Evolutionary conservation across 2,888 invertebrate genomes (phyloP).

Genomic region (Gari tellinella): DNA sequence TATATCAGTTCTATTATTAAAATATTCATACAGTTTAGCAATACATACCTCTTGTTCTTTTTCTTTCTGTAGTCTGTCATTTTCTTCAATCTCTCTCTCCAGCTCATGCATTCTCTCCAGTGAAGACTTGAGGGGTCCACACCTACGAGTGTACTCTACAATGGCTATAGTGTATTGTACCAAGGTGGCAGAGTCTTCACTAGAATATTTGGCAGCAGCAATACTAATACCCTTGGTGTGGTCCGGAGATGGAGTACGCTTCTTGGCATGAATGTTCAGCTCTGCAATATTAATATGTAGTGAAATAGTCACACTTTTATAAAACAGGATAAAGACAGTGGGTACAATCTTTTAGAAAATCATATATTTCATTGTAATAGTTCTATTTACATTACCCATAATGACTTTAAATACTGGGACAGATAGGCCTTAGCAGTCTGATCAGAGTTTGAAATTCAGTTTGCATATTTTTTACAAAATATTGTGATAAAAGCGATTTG

Average conservation of each 20-base stretch:
- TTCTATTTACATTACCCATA: too few species aligned
- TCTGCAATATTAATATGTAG: slow-evolving; percentile 47
- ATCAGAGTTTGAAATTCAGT: too few species aligned
- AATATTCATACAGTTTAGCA: too few species aligned
- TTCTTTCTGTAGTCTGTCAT: slow-evolving; percentile 80
- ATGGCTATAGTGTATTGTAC: slow-evolving; percentile 84
- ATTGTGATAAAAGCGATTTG: too few species aligned
- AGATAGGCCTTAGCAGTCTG: too few species aligned
- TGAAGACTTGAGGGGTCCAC: slow-evolving; percentile 79
- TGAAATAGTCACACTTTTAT: too few species aligned
- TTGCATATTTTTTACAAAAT: too few species aligned
- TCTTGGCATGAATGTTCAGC: slow-evolving; percentile 71
- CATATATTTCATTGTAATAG: too few species aligned
- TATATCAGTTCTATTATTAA: too few species aligned
- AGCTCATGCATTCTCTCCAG: slow-evolving; percentile 81
- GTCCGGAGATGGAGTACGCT: slow-evolving; percentile 74
- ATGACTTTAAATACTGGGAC: too few species aligned
- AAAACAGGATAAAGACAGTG: too few species aligned
- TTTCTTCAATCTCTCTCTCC: slow-evolving; percentile 83
- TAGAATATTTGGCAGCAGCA: slow-evolving; percentile 83
- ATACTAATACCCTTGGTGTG: slow-evolving; percentile 81
- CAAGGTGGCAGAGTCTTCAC: slow-evolving; percentile 83
- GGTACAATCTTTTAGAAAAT: too few species aligned
- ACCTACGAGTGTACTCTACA: slow-evolving; percentile 83
- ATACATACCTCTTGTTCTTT: slow-evolving; percentile 77